Evolutionary conservation across 2,888 invertebrate species (phyloP).

Genomic region (Calameuta idolon): DNA sequence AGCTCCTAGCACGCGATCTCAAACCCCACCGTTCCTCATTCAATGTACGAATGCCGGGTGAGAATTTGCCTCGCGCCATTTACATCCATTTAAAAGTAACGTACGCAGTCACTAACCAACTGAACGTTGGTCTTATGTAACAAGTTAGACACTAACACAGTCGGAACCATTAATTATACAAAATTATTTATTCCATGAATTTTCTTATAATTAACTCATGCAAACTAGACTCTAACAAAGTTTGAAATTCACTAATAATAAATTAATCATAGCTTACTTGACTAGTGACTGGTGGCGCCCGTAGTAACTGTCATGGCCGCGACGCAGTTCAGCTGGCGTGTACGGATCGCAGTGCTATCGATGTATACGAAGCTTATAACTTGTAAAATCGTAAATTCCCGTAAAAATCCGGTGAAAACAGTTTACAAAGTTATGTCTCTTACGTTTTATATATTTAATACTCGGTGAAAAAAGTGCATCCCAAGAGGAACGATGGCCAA

Average conservation of each 20-base stretch:
- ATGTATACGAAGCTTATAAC: neutral
- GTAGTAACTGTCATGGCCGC: neutral
- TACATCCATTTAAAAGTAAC: neutral
- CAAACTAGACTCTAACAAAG: too few species aligned
- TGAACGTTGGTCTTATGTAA: neutral
- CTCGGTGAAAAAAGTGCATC: neutral
- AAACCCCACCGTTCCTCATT: conserved; percentile 21
- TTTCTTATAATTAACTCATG: too few species aligned
- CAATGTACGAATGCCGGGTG: conserved; percentile 38
- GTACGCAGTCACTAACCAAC: neutral
- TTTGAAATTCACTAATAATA: neutral
- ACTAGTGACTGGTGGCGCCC: neutral
- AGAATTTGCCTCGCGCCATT: conserved; percentile 40
- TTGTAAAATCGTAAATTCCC: neutral
- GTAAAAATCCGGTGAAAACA: neutral
- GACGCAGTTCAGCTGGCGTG: neutral
- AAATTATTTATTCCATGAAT: neutral
- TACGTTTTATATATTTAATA: neutral
- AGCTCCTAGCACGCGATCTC: conserved; percentile 51
- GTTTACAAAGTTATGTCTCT: neutral
- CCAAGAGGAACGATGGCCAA: neutral
- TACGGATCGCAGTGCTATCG: neutral
- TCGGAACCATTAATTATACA: neutral
- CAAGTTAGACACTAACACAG: neutral
- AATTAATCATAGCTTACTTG: neutral